Evolutionary conservation across 2,888 invertebrate genomes (phyloP), one percentile per base, ranked within the genome.

Genomic region (Diadegma fenestrale): DNA sequence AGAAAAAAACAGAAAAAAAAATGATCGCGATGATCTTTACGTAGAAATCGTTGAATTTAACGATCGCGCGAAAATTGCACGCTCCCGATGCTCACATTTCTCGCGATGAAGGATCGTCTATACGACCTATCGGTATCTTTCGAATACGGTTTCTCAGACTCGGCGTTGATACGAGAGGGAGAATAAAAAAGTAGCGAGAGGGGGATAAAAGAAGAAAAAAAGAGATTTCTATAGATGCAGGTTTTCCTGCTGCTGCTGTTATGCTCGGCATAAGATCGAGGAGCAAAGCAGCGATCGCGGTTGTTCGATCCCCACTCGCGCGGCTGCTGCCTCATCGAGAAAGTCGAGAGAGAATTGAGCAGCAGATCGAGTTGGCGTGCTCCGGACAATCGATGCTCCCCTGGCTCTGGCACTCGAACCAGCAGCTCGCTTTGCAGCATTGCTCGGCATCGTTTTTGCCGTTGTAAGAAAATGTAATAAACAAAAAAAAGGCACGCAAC

Each of bases 301-400:
- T 48, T 69, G 17, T 45, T 48, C 48, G 26, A 26, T 37, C 73
- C 41, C 51, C 37, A 37, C 64, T 71, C 45, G n/a, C 37, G 37
- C 19, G 45, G 43, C 17, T 41, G 30, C 58, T 54, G 22, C 48
- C 30, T 26, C 51, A 76, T 63, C 80, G 71, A 64, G 54, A 85
- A 79, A 73, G 71, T 79, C 71, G 58, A 22, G 45, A 68, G 82
- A 63, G 66, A 51, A 76, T 81, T 72, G 69, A 78, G 37, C 37
- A 37, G 63, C 48, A 43, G 73, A 73, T 82, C 64, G 81, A 61
- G 45, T 79, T 64, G 33, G 45, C 68, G 45, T 14, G 37, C 63
- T 76, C 41, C 41, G 73, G 73, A 79, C 71, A 75, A 78, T 78
- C 78, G 77, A 54, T 78, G 54, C 45, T 37, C 66, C 48, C 54